Evolutionary conservation across 1,140 invertebrate genomes (phyloP), one percentile per base, ranked within the genome.

Genomic region (Cepaea nemoralis): DNA sequence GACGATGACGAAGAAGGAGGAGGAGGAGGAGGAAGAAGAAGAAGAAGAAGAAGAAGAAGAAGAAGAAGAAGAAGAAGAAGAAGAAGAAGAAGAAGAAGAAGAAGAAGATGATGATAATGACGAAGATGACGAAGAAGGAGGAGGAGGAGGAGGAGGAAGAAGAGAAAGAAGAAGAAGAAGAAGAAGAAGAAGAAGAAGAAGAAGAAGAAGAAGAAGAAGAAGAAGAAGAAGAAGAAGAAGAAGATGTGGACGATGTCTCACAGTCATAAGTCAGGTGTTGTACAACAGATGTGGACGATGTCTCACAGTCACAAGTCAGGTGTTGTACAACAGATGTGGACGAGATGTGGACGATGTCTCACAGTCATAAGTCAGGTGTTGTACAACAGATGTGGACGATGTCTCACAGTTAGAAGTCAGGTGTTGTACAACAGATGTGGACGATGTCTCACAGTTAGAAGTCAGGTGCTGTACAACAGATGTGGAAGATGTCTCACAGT

Each of bases 131-230:
- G n/a, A n/a, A n/a, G n/a, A n/a, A n/a, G n/a, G n/a, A n/a, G n/a
- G n/a, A n/a, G n/a, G n/a, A 74, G 35, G n/a, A n/a, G n/a, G n/a
- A n/a, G n/a, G 10, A 48, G 35, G 74, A 40, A 48, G 42, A 12
- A 76, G 33, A 45, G 33, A 33, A 48, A 76, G 35, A 76, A 35
- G n/a, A 12, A 76, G 74, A 45, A 48, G n/a, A 48, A 40, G n/a
- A n/a, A n/a, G n/a, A 24, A 76, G 33, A 8, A 76, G 1, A 16
- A 76, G 24, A n/a, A 27, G n/a, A 31, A 76, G 31, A 31, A 76
- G 19, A 8, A 48, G 45, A 19, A 48, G 45, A n/a, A 48, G 8
- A 48, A 48, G 45, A 12, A 48, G 45, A 8, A 48, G 19, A 12
- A 19, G 19, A 48, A 48, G 45, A 48, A 48, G 19, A 8, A 48